phyloP scores from a whole-genome alignment of 2,797 vertebrate genomes.

The Hafferia zeledoni region DNA sequence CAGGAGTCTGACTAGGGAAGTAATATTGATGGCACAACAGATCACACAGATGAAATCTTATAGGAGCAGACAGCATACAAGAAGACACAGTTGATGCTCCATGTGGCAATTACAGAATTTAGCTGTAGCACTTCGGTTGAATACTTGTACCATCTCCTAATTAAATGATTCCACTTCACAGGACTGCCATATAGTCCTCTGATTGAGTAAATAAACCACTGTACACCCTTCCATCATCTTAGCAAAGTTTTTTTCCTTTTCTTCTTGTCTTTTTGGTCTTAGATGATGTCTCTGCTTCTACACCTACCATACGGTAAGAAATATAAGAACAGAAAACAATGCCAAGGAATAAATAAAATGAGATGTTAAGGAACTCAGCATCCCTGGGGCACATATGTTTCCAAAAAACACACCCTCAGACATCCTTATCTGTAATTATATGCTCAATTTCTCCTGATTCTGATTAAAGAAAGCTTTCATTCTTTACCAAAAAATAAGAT shows the following conservation, averaged over 20 bases:
- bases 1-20: not conserved
- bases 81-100: constrained; percentile 51
- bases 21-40: constrained; percentile 24
- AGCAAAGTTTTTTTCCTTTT: not conserved
- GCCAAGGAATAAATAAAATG: not conserved
- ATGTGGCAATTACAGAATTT: constrained; percentile 63
- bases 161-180: constrained; percentile 63
- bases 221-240: not conserved
- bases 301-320: not conserved
- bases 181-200: constrained; percentile 5
- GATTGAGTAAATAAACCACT: constrained; percentile 40
- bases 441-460: not conserved
- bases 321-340: not conserved
- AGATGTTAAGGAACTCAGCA: not conserved
- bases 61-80: constrained; percentile 45
- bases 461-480: not conserved
- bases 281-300: not conserved
- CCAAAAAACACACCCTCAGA: not conserved
- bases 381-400: not conserved
- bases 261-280: not conserved
- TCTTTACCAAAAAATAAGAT: not conserved
- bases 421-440: not conserved
- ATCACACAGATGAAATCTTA: constrained; percentile 27
- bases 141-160: constrained; percentile 54
- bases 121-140: constrained; percentile 37